Conservation (phyloP, 2,888 invertebrate species). For the Lasioglossum calceatum region DNA sequence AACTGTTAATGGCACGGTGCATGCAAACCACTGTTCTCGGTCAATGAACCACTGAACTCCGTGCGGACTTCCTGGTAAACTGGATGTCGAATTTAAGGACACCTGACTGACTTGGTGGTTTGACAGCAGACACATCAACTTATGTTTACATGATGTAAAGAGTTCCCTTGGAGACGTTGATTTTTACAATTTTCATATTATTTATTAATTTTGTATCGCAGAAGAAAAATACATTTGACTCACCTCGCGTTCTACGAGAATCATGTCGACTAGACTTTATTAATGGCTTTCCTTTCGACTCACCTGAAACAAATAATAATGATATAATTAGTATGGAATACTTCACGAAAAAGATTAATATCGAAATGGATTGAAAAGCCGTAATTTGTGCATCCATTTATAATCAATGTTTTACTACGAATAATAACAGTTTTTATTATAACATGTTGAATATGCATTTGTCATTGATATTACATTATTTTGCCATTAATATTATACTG, state of each 20-base stretch:
- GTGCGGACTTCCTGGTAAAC: neutral
- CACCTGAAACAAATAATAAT: slow-evolving; percentile 78
- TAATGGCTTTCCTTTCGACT: slow-evolving; percentile 77
- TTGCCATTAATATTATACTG: neutral
- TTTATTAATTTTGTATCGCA: neutral
- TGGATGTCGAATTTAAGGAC: neutral
- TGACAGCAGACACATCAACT: too few species aligned
- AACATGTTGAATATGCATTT: neutral
- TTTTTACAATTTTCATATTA: too few species aligned
- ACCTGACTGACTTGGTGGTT: neutral
- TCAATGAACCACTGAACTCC: slow-evolving; percentile 38
- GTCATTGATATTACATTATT: neutral
- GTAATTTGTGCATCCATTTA: too few species aligned
- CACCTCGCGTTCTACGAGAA: slow-evolving; percentile 62
- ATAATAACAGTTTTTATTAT: too few species aligned
- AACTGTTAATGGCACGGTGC: slow-evolving; percentile 25
- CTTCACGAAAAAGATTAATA: neutral
- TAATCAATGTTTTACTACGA: neutral
- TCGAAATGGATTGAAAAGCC: neutral
- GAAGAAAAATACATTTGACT: slow-evolving; percentile 34
- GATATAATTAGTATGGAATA: neutral
- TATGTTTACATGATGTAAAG: too few species aligned
- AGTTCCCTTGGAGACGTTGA: too few species aligned
- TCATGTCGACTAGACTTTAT: slow-evolving; percentile 67
- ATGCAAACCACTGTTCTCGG: slow-evolving; percentile 30